Conservation (phyloP, 2,888 invertebrate species). For the Rotaria macrura region DNA sequence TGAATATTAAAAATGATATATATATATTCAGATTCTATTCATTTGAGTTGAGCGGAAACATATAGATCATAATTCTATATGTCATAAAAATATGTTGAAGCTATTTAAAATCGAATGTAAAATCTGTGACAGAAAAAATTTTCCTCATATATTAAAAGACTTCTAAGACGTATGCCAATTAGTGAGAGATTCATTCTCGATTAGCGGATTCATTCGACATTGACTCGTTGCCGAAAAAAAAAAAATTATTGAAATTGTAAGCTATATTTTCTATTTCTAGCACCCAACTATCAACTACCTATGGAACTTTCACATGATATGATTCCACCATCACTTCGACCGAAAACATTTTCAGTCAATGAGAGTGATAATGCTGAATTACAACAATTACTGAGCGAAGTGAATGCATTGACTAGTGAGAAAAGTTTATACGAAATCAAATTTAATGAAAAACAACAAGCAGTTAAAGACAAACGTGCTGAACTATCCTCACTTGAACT, state of each 20-base stretch:
- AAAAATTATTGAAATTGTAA: no score
- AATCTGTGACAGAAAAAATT: no score
- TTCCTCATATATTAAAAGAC: no score
- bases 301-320: conserved; percentile 29
- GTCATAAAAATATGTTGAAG: no score
- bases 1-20: no score
- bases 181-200: no score
- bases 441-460: conserved; percentile 26
- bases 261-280: not conserved
- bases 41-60: no score
- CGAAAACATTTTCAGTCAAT: conserved; percentile 23
- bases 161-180: no score
- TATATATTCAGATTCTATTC: no score
- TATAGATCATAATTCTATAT: no score
- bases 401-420: conserved; percentile 27
- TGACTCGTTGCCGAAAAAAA: not conserved
- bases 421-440: conserved; percentile 27
- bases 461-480: conserved; percentile 26
- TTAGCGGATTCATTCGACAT: no score
- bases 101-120: no score
- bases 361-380: conserved; percentile 29
- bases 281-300: conserved; percentile 22
- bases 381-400: conserved; percentile 27
- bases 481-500: conserved; percentile 29
- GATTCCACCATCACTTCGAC: conserved; percentile 31